These are phyloP conservation scores for Decapterus maruadsi DNA, from an alignment of 2,797 vertebrate genomes.

Conservation along the genomic window DNA sequence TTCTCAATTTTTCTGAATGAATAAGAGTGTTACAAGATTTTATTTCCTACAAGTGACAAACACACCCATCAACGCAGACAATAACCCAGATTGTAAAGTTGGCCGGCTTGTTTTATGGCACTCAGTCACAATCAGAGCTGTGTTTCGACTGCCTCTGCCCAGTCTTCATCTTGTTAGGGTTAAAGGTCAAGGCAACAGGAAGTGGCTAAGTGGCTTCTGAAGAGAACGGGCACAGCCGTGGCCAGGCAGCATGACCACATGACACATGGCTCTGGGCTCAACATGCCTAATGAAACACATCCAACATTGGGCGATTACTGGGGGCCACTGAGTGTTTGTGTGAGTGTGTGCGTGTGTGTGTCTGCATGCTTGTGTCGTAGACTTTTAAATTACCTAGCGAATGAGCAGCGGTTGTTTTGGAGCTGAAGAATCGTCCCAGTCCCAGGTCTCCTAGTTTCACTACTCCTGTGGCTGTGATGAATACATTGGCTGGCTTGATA, in stretches of 20 bases:
- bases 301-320: conserved; percentile 78
- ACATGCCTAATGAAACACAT: conserved; percentile 87
- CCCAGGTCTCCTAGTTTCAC: conserved; percentile 98
- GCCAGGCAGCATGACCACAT: conserved; percentile 71
- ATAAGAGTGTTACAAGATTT: conserved; percentile 33
- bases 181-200: conserved; percentile 86
- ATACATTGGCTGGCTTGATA: conserved; percentile 98
- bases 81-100: conserved; percentile 66
- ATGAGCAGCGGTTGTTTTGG: conserved; percentile 97
- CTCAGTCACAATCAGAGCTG: conserved; percentile 64
- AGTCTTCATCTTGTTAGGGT: conserved; percentile 69
- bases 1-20: conserved; percentile 34
- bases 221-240: conserved; percentile 73
- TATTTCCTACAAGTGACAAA: conserved; percentile 57
- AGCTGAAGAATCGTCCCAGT: conserved; percentile 97
- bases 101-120: conserved; percentile 55
- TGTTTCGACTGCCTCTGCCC: conserved; percentile 57
- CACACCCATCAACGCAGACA: conserved; percentile 57
- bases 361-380: conserved; percentile 13
- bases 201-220: conserved; percentile 81
- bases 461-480: conserved; percentile 98
- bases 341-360: conserved; percentile 25
- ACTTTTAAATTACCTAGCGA: conserved; percentile 90
- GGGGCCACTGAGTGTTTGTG: conserved; percentile 35
- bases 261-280: conserved; percentile 84